Evolutionary conservation across 2,797 vertebrate genomes (phyloP).

Genomic region (Natrix natrix): DNA sequence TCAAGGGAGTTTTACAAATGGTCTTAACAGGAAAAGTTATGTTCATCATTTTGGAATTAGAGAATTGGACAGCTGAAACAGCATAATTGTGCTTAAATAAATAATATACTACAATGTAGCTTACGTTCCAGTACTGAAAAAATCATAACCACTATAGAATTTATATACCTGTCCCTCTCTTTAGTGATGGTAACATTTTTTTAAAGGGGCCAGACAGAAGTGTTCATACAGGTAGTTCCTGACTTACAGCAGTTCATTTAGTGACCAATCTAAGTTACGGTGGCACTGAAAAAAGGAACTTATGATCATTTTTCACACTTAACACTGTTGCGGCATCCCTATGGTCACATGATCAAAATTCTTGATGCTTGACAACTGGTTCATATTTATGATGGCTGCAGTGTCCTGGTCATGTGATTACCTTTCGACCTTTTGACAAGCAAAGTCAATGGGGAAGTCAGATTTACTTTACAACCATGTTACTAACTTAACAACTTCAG

Average conservation of each 20-base stretch:
- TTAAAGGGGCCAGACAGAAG: neutral
- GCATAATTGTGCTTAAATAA: neutral
- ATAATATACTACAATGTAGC: neutral
- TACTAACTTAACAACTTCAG: neutral
- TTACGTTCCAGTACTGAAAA: neutral
- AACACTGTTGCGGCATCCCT: neutral
- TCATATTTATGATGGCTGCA: neutral
- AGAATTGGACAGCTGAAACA: neutral
- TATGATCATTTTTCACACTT: neutral
- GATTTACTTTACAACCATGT: neutral
- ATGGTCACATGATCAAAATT: neutral
- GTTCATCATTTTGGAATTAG: neutral
- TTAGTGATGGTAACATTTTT: neutral
- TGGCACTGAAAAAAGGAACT: neutral
- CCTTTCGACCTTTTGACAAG: neutral
- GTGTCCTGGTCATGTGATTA: neutral
- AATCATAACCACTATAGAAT: neutral
- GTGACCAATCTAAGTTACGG: neutral
- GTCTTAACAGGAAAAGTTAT: neutral
- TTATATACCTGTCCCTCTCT: neutral
- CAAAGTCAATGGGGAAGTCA: neutral
- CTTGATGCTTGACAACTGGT: neutral
- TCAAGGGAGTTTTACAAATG: neutral
- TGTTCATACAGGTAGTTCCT: neutral
- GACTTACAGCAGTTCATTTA: neutral